A percentile compares a stretch with the other conserved stretches of the same genome.
These are phyloP conservation scores for Bufotes viridis DNA, from an alignment of 2,797 vertebrate species.

Conservation along the genomic window DNA sequence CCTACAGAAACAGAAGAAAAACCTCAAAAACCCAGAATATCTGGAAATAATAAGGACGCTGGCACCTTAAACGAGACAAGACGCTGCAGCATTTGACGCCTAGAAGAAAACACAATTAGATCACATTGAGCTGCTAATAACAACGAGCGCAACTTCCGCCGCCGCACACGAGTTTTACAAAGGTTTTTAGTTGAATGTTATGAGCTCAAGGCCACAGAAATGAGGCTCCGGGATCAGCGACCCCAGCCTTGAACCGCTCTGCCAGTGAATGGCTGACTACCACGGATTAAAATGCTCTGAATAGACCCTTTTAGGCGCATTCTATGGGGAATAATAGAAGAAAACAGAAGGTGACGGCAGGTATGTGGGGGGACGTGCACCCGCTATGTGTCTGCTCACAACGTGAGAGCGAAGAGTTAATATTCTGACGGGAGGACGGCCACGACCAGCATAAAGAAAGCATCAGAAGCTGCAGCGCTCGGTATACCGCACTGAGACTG, in stretches of 20 bases:
- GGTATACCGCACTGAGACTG: too few species aligned
- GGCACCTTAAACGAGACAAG: neutral
- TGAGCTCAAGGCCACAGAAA: conserved; percentile 25
- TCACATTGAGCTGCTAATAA: neutral
- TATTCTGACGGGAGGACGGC: too few species aligned
- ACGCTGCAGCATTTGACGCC: neutral
- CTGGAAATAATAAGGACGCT: neutral
- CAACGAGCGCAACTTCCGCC: neutral
- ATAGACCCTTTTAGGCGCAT: neutral
- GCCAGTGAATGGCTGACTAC: conserved; percentile 10
- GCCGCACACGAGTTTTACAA: neutral
- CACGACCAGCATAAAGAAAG: too few species aligned
- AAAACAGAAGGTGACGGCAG: neutral
- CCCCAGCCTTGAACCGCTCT: neutral
- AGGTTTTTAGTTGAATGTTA: conserved; percentile 5
- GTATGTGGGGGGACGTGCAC: neutral
- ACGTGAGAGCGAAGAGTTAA: too few species aligned
- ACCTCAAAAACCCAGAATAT: neutral
- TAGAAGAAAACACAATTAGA: neutral
- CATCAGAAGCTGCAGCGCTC: too few species aligned
- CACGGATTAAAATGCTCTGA: neutral
- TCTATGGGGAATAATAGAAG: neutral
- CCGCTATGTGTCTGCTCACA: too few species aligned
- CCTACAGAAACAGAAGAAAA: conserved; percentile 71
- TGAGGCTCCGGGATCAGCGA: neutral